Evolutionary conservation across 2,113 vertebrate species (phyloP), one percentile per base, ranked within the genome.

Genomic region (Emydura subglobosa): DNA sequence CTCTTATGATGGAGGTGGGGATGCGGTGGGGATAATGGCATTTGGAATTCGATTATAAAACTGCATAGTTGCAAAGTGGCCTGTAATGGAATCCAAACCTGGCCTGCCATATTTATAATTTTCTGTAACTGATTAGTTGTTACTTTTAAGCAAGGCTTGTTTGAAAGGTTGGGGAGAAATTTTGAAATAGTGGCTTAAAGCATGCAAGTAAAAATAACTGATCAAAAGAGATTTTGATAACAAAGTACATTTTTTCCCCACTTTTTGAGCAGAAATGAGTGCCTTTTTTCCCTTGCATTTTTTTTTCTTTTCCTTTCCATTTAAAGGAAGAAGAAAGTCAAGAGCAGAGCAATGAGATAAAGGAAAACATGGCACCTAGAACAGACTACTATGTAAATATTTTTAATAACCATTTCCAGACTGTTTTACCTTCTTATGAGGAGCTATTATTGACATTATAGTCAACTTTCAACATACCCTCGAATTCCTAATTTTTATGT

Each of bases 311-410:
- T 1, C 2, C 82, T 83, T 42, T 82, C 1, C 57, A 21, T 84
- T 55, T 47, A 39, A 93, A 97, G 96, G 95, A 88, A 55, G 80
- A 83, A 89, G 84, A 76, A 65, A 51, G 2, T 4, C 25, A 89
- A 78, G 53, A 85, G 29, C 0, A 0, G n/a, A 74, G 2, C 17
- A 86, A 2, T 50, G 49, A 86, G 25, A 12, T 11, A 49, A 81
- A 47, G 1, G 31, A 25, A 13, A 42, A 7, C 1, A 44, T 76
- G 86, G 61, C 59, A 68, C 42, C 61, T 5, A 91, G 76, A 84
- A 7, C 47, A 54, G 97, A 97, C 72, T 83, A 91, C n/a, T 93
- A 95, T 1, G 98, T 98, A 97, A 96, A 74, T 91, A 55, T 12
- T 42, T 68, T 79, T 76, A 59, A 42, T 39, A 0, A 68, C 34